Evolutionary conservation across 2,888 invertebrate genomes (phyloP).

Genomic region (Aporophyla nigra): DNA sequence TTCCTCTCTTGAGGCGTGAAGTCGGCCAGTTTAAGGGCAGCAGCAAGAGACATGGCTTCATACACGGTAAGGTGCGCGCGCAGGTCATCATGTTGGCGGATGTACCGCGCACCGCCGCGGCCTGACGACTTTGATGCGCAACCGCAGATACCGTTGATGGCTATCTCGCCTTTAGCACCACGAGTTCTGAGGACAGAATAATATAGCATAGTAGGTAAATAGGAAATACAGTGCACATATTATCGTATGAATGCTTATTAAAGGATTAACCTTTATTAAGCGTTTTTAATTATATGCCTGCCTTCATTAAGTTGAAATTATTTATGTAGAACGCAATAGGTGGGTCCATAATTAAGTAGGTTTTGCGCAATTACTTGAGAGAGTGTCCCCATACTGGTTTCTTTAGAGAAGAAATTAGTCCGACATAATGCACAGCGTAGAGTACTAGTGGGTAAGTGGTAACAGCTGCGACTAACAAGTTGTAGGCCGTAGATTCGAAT

Average conservation of each 20-base stretch:
- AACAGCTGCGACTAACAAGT: too few species aligned
- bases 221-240: not conserved
- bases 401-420: not conserved
- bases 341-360: not conserved
- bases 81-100: conserved; percentile 95
- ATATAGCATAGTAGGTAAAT: too few species aligned
- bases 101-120: conserved; percentile 94
- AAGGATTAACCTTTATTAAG: not conserved
- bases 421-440: not conserved
- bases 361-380: not conserved
- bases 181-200: conserved; percentile 78
- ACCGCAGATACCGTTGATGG: conserved; percentile 92
- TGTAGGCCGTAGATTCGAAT: too few species aligned
- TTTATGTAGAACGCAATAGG: not conserved
- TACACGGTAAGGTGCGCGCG: conserved; percentile 94
- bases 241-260: not conserved
- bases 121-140: conserved; percentile 93
- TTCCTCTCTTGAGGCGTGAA: conserved; percentile 93
- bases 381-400: not conserved
- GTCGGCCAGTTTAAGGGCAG: conserved; percentile 95
- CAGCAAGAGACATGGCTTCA: conserved; percentile 96
- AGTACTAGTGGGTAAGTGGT: too few species aligned
- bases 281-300: not conserved
- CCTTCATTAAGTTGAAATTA: not conserved
- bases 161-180: conserved; percentile 93